Conservation (phyloP, 2,797 vertebrate species). For the Pangasius krempfi region DNA sequence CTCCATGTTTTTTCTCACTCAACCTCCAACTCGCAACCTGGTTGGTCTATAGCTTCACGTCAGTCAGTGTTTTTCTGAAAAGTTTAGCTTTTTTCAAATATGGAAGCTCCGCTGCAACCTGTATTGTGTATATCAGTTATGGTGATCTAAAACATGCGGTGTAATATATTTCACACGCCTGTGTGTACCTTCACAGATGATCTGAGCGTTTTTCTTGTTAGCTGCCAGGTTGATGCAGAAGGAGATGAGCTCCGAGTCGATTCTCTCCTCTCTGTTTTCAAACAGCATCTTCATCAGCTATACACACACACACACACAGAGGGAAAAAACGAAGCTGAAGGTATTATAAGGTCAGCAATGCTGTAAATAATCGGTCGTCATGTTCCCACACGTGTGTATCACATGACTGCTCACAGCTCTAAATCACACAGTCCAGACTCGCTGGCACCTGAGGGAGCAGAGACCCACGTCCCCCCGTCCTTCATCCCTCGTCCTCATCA, state of each 20-base stretch:
- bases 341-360: no score
- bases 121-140: neutral
- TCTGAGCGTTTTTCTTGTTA: conserved; percentile 90
- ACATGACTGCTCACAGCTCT: conserved; percentile 79
- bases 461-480: conserved; percentile 64
- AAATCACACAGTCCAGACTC: conserved; percentile 81
- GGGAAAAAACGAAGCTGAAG: neutral
- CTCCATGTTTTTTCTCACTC: neutral
- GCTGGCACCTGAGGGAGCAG: conserved; percentile 84
- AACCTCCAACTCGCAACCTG: neutral
- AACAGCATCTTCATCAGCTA: conserved; percentile 93
- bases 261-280: conserved; percentile 81
- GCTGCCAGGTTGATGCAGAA: conserved; percentile 95
- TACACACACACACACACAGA: conserved; percentile 51
- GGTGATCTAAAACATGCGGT: neutral
- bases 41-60: neutral
- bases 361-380: neutral
- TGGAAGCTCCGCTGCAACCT: neutral
- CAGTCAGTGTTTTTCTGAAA: neutral
- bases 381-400: conserved; percentile 65
- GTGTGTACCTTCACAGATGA: conserved; percentile 88
- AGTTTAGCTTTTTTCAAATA: neutral
- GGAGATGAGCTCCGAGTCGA: conserved; percentile 87
- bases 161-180: neutral
- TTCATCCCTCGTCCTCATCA: conserved; percentile 72